These are phyloP conservation scores for Drosophila ambigua DNA, from an alignment of 1,140 invertebrate genomes.

Conservation along the genomic window DNA sequence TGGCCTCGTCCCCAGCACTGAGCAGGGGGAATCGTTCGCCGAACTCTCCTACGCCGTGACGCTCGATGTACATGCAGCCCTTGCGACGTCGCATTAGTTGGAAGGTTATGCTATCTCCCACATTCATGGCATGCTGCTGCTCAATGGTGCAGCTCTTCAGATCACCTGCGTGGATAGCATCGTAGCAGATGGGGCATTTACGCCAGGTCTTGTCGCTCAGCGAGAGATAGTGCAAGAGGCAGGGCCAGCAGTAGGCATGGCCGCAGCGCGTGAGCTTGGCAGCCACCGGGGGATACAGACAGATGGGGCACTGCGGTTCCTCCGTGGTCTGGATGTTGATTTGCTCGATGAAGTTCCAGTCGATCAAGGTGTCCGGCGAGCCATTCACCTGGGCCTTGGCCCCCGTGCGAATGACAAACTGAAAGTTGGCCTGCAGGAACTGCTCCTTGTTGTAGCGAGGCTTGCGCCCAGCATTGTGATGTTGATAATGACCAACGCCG, in stretches of 20 bases:
- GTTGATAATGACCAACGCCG: constrained; percentile 77
- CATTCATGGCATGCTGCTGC: constrained; percentile 85
- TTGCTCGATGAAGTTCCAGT: constrained; percentile 96
- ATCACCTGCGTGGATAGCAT: constrained; percentile 86
- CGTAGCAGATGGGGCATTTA: constrained; percentile 95
- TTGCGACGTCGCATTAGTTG: constrained; percentile 94
- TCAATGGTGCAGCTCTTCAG: constrained; percentile 84
- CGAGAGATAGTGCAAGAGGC: constrained; percentile 95
- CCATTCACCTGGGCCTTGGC: constrained; percentile 88
- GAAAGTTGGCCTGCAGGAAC: constrained; percentile 97
- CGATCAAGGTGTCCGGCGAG: constrained; percentile 93
- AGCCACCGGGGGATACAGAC: constrained; percentile 91
- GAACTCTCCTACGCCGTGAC: constrained; percentile 66
- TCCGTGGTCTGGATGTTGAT: constrained; percentile 90
- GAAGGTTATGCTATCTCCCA: constrained; percentile 91
- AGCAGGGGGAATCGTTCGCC: constrained; percentile 59
- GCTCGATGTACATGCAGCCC: constrained; percentile 90
- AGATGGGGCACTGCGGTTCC: constrained; percentile 94
- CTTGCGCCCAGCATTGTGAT: constrained; percentile 66
- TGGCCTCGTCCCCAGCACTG: constrained; percentile 83
- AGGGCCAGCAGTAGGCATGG: constrained; percentile 98
- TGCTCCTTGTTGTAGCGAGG: constrained; percentile 94
- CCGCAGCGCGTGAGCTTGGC: constrained; percentile 97
- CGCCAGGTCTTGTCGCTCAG: constrained; percentile 90
- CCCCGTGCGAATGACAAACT: constrained; percentile 94